These are phyloP conservation scores for Chrosomus eos DNA, from an alignment of 2,797 vertebrate genomes.

Conservation along the genomic window DNA sequence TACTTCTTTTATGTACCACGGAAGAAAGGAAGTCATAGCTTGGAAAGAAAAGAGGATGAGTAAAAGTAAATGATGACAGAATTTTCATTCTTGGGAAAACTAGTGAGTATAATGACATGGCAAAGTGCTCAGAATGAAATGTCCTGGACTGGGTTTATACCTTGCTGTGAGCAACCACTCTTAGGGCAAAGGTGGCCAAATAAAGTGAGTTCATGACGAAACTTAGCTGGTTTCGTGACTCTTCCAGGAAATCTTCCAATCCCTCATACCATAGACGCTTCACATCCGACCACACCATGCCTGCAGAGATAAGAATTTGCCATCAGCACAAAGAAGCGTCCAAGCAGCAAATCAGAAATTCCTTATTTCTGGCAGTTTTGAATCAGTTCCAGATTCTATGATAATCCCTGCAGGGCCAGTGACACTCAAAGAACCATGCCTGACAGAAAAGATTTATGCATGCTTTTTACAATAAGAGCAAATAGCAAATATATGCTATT, in stretches of 20 bases:
- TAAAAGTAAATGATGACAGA: background rate
- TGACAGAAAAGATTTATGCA: background rate
- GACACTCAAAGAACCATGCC: background rate
- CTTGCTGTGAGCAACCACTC: constrained; percentile 96
- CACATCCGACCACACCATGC: constrained; percentile 99
- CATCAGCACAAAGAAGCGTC: constrained; percentile 20
- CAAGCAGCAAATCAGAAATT: constrained; percentile 48
- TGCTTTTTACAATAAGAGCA: background rate
- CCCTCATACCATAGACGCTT: constrained; percentile 98
- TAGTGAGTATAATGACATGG: background rate
- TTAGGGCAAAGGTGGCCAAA: constrained; percentile 95
- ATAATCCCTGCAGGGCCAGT: background rate
- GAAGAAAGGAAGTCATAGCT: background rate
- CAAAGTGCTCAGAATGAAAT: background rate
- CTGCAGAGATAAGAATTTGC: constrained; percentile 69
- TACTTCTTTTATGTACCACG: background rate
- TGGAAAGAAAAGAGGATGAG: background rate
- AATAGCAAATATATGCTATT: background rate
- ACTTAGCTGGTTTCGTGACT: constrained; percentile 97
- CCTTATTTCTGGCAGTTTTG: constrained; percentile 28
- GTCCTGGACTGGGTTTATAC: constrained; percentile 68
- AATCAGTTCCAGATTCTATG: constrained; percentile 56
- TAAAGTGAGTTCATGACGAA: constrained; percentile 99
- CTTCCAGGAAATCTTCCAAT: constrained; percentile 95
- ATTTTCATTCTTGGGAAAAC: background rate